These are phyloP conservation scores for Trachythela sp. DNA, from an alignment of 64 coral and sea anemone genomes.

Conservation along the genomic window DNA sequence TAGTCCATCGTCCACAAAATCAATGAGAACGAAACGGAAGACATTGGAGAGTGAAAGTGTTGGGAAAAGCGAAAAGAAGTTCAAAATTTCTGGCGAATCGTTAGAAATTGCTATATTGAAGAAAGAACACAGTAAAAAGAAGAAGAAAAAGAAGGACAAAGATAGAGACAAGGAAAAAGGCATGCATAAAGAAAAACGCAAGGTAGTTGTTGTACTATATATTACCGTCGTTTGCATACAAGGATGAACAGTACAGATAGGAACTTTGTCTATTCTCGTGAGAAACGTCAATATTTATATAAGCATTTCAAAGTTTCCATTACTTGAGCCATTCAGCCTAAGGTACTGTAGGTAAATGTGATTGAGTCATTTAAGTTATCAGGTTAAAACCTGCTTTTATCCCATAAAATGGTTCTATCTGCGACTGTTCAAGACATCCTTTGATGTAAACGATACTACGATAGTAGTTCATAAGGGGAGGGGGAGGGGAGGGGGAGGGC, in stretches of 20 bases:
- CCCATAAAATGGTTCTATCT: too few relatives aligned
- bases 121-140: constrained; percentile 24
- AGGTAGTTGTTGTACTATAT: background rate
- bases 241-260: background rate
- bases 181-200: background rate
- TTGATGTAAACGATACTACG: too few relatives aligned
- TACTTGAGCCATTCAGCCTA: too few relatives aligned
- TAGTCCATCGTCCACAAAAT: background rate
- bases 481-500: too few relatives aligned
- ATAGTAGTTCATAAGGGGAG: too few relatives aligned
- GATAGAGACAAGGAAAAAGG: background rate
- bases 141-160: constrained; percentile 17
- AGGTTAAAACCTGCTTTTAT: too few relatives aligned
- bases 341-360: too few relatives aligned
- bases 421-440: too few relatives aligned
- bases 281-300: too few relatives aligned
- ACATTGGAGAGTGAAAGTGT: background rate
- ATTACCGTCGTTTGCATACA: background rate
- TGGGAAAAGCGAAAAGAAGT: background rate
- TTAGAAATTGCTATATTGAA: background rate
- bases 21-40: background rate
- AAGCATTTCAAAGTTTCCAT: too few relatives aligned
- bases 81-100: background rate
- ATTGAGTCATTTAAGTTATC: too few relatives aligned
- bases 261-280: too few relatives aligned